phyloP scores from a whole-genome alignment of 2,113 vertebrate species.

The Sclerurus mexicanus region DNA sequence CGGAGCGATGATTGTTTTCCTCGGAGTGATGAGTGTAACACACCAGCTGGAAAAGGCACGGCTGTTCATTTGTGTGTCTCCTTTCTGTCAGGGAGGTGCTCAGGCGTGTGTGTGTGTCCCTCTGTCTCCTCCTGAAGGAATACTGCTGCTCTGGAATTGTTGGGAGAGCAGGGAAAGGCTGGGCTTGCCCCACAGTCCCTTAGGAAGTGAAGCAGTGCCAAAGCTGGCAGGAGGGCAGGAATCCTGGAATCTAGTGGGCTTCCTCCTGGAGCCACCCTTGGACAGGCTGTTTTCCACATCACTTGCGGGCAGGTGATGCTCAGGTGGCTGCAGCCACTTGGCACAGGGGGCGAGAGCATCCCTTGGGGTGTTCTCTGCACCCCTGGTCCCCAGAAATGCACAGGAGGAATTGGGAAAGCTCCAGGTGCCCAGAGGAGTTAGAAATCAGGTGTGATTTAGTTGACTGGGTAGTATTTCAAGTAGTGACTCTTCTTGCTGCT shows the following conservation, averaged over 20 bases:
- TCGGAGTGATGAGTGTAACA: neutral
- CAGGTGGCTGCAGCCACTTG: neutral
- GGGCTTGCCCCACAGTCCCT: neutral
- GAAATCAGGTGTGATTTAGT: neutral
- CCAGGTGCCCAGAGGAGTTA: neutral
- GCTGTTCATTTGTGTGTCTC: neutral
- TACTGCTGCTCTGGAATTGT: neutral
- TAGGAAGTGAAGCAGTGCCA: neutral
- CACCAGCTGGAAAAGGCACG: neutral
- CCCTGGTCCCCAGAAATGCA: neutral
- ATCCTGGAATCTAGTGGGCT: neutral
- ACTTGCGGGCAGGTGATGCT: neutral
- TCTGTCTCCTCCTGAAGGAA: neutral
- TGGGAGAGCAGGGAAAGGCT: neutral
- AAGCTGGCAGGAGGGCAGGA: neutral
- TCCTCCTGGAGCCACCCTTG: neutral
- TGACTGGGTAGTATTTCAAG: neutral
- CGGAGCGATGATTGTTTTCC: neutral
- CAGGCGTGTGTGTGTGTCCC: neutral
- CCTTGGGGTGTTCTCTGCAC: accelerated
- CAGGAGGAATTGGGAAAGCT: neutral
- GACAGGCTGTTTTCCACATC: no score
- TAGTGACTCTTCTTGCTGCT: neutral
- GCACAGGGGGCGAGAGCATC: neutral
- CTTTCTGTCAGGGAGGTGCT: neutral